Conservation (phyloP, 2,888 invertebrate genomes). For the Andrena trimmerana region DNA sequence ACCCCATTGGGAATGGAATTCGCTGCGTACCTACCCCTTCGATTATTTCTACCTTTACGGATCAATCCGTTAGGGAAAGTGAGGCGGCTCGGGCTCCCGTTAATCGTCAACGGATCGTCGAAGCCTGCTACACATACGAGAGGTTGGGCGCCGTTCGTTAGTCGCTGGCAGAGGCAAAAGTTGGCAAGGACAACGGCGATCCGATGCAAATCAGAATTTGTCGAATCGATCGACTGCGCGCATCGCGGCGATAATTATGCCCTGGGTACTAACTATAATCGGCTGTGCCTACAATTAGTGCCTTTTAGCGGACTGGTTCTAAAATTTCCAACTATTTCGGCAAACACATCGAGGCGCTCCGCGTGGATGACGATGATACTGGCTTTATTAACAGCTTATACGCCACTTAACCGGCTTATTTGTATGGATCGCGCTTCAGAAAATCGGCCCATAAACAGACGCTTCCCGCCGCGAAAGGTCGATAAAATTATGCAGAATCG, state of each 20-base stretch:
- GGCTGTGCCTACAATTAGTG: constrained; percentile 74
- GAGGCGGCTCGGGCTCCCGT: background rate
- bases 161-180: background rate
- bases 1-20: constrained; percentile 42
- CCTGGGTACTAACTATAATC: constrained; percentile 66
- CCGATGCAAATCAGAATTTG: constrained; percentile 52
- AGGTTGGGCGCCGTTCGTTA: background rate
- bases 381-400: constrained; percentile 69
- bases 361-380: constrained; percentile 56
- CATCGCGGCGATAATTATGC: constrained; percentile 59
- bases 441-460: constrained; percentile 60
- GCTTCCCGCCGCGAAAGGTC: constrained; percentile 45
- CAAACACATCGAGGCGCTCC: constrained; percentile 70
- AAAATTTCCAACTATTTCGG: constrained; percentile 73
- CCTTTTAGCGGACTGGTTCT: constrained; percentile 73
- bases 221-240: constrained; percentile 52
- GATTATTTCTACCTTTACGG: background rate
- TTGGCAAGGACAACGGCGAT: constrained; percentile 41
- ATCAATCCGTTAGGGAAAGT: background rate
- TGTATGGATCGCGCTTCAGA: constrained; percentile 61
- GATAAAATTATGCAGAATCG: constrained; percentile 68
- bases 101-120: constrained; percentile 18
- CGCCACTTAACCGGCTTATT: constrained; percentile 65
- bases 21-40: constrained; percentile 8
- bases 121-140: background rate